phyloP scores from a whole-genome alignment of 1,140 invertebrate species.

The Saccostrea echinata region DNA sequence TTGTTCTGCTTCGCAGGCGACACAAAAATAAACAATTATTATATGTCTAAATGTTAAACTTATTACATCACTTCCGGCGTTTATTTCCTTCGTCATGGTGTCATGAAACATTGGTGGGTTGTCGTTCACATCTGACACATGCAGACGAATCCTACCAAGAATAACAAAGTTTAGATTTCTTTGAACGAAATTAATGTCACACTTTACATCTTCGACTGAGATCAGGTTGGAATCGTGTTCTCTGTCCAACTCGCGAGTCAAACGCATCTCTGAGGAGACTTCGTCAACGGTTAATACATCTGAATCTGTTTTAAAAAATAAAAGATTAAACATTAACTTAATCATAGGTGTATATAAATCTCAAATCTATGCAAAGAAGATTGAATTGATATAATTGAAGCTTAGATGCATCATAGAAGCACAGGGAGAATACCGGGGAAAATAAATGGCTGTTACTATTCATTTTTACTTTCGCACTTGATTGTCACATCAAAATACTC shows the following conservation, averaged over 20 bases:
- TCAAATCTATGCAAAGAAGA: no score
- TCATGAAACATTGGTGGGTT: constrained; percentile 27
- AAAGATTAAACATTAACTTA: neutral
- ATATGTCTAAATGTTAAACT: no score
- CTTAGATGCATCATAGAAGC: no score
- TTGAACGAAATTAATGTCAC: constrained; percentile 5
- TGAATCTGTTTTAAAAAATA: neutral
- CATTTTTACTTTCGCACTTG: constrained; percentile 6
- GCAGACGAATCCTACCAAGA: neutral
- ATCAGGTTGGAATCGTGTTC: neutral
- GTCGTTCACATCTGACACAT: neutral
- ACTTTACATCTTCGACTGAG: neutral
- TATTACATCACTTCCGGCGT: neutral
- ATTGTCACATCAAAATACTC: neutral
- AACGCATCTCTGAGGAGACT: neutral
- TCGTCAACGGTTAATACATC: neutral
- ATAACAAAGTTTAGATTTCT: neutral
- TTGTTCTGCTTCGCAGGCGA: no score
- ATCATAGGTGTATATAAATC: neutral
- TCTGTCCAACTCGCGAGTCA: neutral
- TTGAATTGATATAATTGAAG: no score
- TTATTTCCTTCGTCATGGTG: constrained; percentile 4
- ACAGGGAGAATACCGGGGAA: no score
- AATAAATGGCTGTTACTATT: neutral
- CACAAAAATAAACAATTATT: no score